phyloP scores from a whole-genome alignment of 1,140 invertebrate species.

The Hylyphantes graminicola region DNA sequence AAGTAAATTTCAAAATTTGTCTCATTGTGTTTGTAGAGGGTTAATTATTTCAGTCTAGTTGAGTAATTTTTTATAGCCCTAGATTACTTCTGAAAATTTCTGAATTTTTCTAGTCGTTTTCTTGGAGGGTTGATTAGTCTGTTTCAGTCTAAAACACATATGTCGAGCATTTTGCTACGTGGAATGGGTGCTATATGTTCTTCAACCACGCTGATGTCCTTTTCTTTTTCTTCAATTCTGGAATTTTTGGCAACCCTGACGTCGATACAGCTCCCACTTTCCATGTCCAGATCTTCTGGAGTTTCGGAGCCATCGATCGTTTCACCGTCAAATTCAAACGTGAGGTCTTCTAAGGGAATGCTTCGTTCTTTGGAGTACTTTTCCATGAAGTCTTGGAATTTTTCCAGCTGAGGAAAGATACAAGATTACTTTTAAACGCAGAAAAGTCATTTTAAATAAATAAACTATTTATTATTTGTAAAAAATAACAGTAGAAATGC shows the following conservation, averaged over 20 bases:
- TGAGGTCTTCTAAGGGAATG: slow-evolving; percentile 60
- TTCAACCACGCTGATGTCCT: background rate
- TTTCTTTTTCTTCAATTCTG: background rate
- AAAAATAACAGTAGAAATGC: too few relatives aligned
- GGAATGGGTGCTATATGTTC: too few relatives aligned
- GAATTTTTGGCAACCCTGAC: slow-evolving; percentile 67
- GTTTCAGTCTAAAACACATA: slow-evolving; percentile 17
- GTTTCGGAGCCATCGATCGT: slow-evolving; percentile 62
- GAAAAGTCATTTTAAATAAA: background rate
- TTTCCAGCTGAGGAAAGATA: slow-evolving; percentile 29
- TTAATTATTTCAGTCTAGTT: too few relatives aligned
- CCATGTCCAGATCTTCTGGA: slow-evolving; percentile 64
- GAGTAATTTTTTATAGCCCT: too few relatives aligned
- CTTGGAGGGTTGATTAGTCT: background rate
- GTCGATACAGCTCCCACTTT: slow-evolving; percentile 66
- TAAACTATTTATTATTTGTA: background rate
- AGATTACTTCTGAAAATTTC: too few relatives aligned
- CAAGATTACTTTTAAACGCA: background rate
- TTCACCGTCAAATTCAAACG: slow-evolving; percentile 66
- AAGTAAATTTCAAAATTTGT: too few relatives aligned
- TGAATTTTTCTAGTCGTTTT: too few relatives aligned
- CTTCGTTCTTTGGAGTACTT: slow-evolving; percentile 62
- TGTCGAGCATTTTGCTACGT: background rate
- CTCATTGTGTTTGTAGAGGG: too few relatives aligned
- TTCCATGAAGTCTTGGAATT: slow-evolving; percentile 60